A percentile compares a stretch with the other conserved stretches of the same genome.
Evolutionary conservation across 2,113 vertebrate genomes (phyloP).

Genomic region (Pyrgilauda ruficollis): DNA sequence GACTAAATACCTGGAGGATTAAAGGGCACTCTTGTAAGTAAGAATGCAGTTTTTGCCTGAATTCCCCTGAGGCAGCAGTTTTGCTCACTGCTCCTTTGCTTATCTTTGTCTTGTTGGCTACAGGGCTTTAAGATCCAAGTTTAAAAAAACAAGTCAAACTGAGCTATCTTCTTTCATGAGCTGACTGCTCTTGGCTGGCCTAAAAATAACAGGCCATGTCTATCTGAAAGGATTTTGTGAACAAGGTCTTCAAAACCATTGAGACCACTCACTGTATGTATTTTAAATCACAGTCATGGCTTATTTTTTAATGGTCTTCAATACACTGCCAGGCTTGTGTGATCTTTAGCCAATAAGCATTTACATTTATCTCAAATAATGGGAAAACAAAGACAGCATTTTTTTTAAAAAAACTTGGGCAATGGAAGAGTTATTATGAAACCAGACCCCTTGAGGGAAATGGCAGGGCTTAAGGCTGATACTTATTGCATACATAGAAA

Average conservation of each 20-base stretch:
- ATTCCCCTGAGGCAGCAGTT: neutral
- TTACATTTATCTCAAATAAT: constrained; percentile 37
- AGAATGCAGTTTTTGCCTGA: neutral
- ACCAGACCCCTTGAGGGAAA: neutral
- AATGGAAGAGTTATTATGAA: constrained; percentile 32
- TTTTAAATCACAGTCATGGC: neutral
- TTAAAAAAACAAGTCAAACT: neutral
- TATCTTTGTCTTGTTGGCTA: constrained; percentile 21
- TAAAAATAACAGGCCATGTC: constrained; percentile 27
- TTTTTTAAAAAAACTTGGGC: neutral
- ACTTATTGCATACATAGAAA: neutral
- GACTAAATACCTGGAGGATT: neutral
- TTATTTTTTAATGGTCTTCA: neutral
- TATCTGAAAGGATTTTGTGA: constrained; percentile 3
- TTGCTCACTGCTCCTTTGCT: neutral
- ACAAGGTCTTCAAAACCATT: neutral
- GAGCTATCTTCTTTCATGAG: neutral
- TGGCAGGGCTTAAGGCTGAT: neutral
- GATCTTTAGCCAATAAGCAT: neutral
- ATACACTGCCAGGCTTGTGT: neutral
- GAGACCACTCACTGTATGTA: neutral
- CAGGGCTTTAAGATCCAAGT: constrained; percentile 7
- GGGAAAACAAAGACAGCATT: constrained; percentile 24
- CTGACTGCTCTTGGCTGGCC: neutral
- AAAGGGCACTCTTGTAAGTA: neutral